Evolutionary conservation across 2,113 vertebrate genomes (phyloP).

Genomic region (Syngnathus typhle): DNA sequence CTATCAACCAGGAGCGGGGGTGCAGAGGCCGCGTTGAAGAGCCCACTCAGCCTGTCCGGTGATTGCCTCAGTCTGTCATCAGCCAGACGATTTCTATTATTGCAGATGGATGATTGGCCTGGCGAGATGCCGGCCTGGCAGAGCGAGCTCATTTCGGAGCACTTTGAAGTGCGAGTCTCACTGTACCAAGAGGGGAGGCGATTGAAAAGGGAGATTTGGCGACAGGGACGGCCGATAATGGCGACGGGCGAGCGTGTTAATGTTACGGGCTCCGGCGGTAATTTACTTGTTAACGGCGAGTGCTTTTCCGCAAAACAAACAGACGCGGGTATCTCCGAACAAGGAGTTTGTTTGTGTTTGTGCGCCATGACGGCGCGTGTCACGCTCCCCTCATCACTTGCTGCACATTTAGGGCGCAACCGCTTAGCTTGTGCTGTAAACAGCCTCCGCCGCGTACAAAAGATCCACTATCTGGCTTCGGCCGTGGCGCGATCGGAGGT

Average conservation of each 20-base stretch:
- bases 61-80: conserved; percentile 69
- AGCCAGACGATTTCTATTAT: conserved; percentile 68
- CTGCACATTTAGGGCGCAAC: background rate
- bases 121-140: conserved; percentile 61
- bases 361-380: background rate
- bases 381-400: background rate
- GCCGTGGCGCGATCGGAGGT: background rate
- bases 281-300: conserved; percentile 57
- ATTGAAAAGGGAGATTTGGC: conserved; percentile 32
- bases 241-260: conserved; percentile 49
- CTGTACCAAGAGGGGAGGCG: conserved; percentile 23
- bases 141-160: conserved; percentile 59
- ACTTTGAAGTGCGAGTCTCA: conserved; percentile 54
- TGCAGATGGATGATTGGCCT: conserved; percentile 68
- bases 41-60: conserved; percentile 61
- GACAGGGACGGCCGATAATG: conserved; percentile 54
- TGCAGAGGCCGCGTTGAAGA: conserved; percentile 61
- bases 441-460: conserved; percentile 25
- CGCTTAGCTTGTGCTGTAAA: conserved; percentile 2
- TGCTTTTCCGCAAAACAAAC: conserved; percentile 55
- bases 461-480: conserved; percentile 20
- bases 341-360: conserved; percentile 54
- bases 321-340: conserved; percentile 35
- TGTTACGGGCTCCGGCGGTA: conserved; percentile 51
- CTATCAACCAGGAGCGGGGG: conserved; percentile 58